Evolutionary conservation across 2,113 vertebrate genomes (phyloP).

Genomic region (Pipra filicauda): DNA sequence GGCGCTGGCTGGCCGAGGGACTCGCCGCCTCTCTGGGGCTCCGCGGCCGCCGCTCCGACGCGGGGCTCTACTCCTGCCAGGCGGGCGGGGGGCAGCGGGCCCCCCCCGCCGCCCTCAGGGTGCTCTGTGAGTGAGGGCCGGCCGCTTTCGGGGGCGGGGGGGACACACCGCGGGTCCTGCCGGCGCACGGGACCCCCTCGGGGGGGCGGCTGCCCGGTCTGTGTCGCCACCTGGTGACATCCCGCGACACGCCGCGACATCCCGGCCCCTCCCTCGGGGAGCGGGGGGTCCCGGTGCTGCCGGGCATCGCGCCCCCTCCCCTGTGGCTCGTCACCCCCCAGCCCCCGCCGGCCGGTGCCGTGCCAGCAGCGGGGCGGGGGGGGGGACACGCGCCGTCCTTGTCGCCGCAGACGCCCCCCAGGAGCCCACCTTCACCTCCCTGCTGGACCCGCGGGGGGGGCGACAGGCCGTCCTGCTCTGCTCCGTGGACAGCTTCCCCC

Average conservation of each 20-base stretch:
- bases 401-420: slow-evolving; percentile 63
- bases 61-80: slow-evolving; percentile 64
- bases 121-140: slow-evolving; percentile 67
- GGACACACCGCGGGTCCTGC: background rate
- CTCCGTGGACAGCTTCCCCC: slow-evolving; percentile 63
- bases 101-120: slow-evolving; percentile 2
- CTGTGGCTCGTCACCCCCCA: background rate
- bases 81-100: slow-evolving; percentile 25
- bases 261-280: accelerated
- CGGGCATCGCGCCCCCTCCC: background rate
- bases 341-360: background rate
- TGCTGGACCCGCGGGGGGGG: slow-evolving; percentile 43
- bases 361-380: background rate
- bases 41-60: background rate
- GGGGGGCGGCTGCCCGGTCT: background rate
- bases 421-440: slow-evolving; percentile 27
- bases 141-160: accelerated
- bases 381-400: background rate
- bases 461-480: slow-evolving; percentile 50
- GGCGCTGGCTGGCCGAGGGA: slow-evolving; percentile 64
- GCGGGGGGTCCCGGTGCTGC: no score
- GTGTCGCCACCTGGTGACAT: slow-evolving; percentile 25
- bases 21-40: background rate
- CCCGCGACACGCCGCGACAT: background rate
- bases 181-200: accelerated